Evolutionary conservation across 2,888 invertebrate genomes (phyloP).

Genomic region (Trilocha varians): DNA sequence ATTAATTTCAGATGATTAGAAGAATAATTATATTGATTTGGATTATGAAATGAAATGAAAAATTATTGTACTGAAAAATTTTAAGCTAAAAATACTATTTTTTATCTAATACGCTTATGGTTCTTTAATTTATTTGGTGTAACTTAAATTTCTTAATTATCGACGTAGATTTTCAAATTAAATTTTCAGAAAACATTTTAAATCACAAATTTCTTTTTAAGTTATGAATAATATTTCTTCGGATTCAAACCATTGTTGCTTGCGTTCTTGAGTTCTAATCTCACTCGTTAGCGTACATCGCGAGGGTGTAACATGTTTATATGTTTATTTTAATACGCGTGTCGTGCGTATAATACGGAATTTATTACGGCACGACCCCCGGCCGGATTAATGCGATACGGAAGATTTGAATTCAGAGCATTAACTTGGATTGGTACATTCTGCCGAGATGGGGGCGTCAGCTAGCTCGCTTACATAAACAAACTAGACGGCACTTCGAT

Average conservation of each 20-base stretch:
- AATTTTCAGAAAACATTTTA: no score
- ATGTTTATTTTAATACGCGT: constrained; percentile 75
- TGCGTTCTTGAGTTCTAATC: constrained; percentile 8
- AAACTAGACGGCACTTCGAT: not conserved
- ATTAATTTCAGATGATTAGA: not conserved
- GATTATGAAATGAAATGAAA: no score
- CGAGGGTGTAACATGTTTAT: constrained; percentile 70
- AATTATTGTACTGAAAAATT: no score
- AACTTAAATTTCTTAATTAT: no score
- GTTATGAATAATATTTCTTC: not conserved
- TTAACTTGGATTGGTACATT: constrained; percentile 67
- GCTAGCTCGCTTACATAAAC: constrained; percentile 1
- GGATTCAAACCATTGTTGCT: not conserved
- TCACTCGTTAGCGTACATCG: constrained; percentile 35
- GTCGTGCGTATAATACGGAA: constrained; percentile 73
- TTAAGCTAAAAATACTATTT: no score
- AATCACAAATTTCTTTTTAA: no score
- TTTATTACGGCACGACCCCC: constrained; percentile 69
- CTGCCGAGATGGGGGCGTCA: constrained; percentile 16
- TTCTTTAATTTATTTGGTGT: no score
- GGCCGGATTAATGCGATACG: constrained; percentile 70
- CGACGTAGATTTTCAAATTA: no score
- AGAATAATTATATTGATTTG: no score
- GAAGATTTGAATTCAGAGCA: constrained; percentile 71
- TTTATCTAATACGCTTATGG: no score